Percentiles rank a stretch among this genome's conserved stretches.
These are phyloP conservation scores for Pseudococcus longispinus DNA, from an alignment of 2,888 invertebrate genomes.

Conservation along the genomic window DNA sequence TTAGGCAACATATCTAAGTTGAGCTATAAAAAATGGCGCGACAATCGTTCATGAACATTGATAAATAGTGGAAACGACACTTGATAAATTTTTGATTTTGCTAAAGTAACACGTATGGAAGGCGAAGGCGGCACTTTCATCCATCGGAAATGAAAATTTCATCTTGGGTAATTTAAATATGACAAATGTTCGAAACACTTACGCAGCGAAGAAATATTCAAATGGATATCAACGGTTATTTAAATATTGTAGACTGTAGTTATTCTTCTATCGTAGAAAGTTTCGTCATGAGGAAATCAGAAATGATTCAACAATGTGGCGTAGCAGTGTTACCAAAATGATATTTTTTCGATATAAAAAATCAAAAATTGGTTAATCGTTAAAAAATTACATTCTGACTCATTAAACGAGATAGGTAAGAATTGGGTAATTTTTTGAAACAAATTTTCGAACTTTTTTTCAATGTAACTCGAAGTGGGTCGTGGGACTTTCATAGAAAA, in stretches of 20 bases:
- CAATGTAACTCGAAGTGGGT: too few relatives aligned
- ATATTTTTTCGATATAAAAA: too few relatives aligned
- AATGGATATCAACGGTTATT: not conserved
- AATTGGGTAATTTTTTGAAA: too few relatives aligned
- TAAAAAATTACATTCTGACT: too few relatives aligned
- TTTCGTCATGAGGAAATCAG: too few relatives aligned
- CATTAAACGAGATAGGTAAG: too few relatives aligned
- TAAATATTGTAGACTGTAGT: not conserved
- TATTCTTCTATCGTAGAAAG: not conserved
- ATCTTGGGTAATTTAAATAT: slow-evolving; percentile 4
- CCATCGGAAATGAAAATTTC: not conserved
- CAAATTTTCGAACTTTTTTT: too few relatives aligned
- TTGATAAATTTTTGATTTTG: slow-evolving; percentile 5
- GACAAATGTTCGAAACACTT: not conserved
- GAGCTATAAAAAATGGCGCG: not conserved
- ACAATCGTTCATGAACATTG: not conserved
- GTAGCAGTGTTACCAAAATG: too few relatives aligned
- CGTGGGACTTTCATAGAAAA: too few relatives aligned
- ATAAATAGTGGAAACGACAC: not conserved
- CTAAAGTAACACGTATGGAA: not conserved
- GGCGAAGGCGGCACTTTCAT: not conserved
- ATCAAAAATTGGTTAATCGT: too few relatives aligned
- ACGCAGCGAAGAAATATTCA: not conserved
- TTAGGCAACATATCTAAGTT: not conserved
- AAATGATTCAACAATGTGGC: too few relatives aligned